A percentile compares a stretch with the other conserved stretches of the same genome.
Conservation (phyloP, 2,888 invertebrate species). For the Thysanoteuthis rhombus region DNA sequence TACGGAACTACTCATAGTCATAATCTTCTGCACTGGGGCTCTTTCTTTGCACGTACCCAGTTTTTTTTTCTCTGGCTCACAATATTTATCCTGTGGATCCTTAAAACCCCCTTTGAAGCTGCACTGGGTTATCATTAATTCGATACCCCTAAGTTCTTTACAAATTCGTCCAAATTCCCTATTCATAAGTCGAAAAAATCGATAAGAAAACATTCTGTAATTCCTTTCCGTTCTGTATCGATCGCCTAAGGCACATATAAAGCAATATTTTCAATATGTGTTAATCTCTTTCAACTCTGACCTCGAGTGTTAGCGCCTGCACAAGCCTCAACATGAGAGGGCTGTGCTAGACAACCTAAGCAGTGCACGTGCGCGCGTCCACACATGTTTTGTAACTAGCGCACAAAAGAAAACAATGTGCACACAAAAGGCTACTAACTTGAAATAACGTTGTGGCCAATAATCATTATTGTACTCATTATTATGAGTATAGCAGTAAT, state of each 20-base stretch:
- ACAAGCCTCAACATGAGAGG: not conserved
- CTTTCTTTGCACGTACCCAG: too few species aligned
- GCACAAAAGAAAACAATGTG: too few species aligned
- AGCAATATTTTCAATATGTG: not conserved
- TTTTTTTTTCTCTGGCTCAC: not conserved
- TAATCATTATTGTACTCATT: too few species aligned
- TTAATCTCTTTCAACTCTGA: not conserved
- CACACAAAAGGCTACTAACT: too few species aligned
- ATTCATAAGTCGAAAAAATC: not conserved
- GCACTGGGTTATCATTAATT: not conserved
- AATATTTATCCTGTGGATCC: not conserved
- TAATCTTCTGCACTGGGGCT: too few species aligned
- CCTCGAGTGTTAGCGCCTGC: not conserved
- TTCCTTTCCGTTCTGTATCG: not conserved
- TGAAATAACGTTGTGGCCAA: too few species aligned
- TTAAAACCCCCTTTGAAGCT: not conserved
- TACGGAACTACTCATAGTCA: too few species aligned
- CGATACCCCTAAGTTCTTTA: not conserved
- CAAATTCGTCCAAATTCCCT: not conserved
- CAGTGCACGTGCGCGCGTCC: too few species aligned
- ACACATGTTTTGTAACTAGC: too few species aligned
- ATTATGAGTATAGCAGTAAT: too few species aligned
- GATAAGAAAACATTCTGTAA: not conserved
- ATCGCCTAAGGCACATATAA: not conserved
- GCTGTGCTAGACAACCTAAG: too few species aligned